Percentiles rank a stretch among this genome's conserved stretches.
Conservation (phyloP, 2,113 vertebrate species). For the Tragelaphus strepsiceros region DNA sequence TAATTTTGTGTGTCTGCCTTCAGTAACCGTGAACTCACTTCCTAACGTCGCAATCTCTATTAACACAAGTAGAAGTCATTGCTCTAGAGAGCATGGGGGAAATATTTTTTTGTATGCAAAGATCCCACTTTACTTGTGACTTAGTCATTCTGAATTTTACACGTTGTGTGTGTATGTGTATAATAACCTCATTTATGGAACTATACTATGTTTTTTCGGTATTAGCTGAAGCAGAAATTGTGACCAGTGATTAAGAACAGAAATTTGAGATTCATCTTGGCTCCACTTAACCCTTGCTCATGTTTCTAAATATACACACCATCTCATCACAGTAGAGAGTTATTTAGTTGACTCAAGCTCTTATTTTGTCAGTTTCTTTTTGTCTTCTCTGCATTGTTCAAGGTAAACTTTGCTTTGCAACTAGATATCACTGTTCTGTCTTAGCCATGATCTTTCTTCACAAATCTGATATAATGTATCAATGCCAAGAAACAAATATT, state of each 20-base stretch:
- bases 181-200: neutral
- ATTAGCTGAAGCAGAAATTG: neutral
- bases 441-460: neutral
- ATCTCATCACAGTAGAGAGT: fast-evolving
- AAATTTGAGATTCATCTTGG: neutral
- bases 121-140: neutral
- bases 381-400: neutral
- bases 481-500: neutral
- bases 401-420: neutral
- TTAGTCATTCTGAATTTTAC: neutral
- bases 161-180: neutral
- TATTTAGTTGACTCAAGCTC: neutral
- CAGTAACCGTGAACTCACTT: neutral
- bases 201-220: neutral
- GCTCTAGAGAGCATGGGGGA: neutral
- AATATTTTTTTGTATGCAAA: neutral
- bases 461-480: neutral
- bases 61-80: neutral
- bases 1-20: neutral
- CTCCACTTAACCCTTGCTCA: neutral
- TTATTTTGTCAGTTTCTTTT: neutral
- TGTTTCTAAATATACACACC: neutral
- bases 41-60: neutral
- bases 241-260: neutral
- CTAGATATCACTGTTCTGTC: neutral